Conservation (phyloP, 2,113 vertebrate genomes). For the Platichthys flesus region DNA sequence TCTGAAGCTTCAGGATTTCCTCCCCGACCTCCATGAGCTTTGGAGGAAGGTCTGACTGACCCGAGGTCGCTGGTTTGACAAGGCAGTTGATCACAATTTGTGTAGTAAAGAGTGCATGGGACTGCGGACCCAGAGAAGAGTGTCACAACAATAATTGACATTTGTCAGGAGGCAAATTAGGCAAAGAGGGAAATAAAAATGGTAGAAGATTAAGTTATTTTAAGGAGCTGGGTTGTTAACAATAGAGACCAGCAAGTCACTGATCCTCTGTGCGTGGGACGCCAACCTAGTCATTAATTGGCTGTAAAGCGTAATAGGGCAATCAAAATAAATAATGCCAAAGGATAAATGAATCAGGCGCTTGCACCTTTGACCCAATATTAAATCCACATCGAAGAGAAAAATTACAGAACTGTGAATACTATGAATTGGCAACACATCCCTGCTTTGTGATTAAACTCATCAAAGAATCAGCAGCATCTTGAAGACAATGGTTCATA, state of each 20-base stretch:
- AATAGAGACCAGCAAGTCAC: slow-evolving; percentile 25
- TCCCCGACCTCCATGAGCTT: no score
- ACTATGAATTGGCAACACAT: no score
- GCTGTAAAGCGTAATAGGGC: slow-evolving; percentile 18
- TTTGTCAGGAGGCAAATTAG: not conserved
- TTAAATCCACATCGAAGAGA: not conserved
- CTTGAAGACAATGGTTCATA: not conserved
- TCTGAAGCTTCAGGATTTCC: not conserved
- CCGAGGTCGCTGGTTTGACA: not conserved
- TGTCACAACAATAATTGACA: not conserved
- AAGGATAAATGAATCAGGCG: not conserved
- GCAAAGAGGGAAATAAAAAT: not conserved
- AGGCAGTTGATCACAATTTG: no score
- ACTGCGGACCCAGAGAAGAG: no score
- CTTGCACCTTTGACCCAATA: no score
- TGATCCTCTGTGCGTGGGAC: slow-evolving; percentile 23
- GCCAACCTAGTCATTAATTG: slow-evolving; percentile 26
- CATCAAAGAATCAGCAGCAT: not conserved
- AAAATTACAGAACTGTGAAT: not conserved
- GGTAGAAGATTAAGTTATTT: slow-evolving; percentile 29
- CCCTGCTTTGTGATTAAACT: not conserved
- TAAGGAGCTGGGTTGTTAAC: slow-evolving; percentile 21
- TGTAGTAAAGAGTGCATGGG: no score
- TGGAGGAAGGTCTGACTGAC: not conserved
- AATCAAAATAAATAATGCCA: not conserved